phyloP scores from a whole-genome alignment of 2,113 vertebrate genomes.

The Eudorcas thomsonii region DNA sequence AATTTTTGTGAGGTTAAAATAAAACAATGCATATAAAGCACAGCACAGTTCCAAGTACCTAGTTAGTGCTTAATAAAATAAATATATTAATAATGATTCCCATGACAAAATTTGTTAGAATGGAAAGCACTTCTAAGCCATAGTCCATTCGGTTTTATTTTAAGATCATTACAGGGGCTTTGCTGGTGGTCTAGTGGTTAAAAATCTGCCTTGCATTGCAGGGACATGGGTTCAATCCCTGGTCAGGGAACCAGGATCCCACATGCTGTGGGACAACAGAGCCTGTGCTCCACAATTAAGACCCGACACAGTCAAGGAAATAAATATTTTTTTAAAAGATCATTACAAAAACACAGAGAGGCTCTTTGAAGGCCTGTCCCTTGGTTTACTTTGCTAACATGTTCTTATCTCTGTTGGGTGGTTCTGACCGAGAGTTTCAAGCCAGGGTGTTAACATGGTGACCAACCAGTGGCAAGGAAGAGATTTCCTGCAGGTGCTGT shows the following conservation, averaged over 20 bases:
- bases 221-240: background rate
- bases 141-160: background rate
- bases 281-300: background rate
- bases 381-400: background rate
- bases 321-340: background rate
- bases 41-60: background rate
- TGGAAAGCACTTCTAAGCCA: background rate
- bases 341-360: background rate
- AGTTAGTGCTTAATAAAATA: background rate
- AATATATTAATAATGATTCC: background rate
- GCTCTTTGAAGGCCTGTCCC: background rate
- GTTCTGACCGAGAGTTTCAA: background rate
- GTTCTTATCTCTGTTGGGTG: background rate
- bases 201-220: background rate
- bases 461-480: background rate
- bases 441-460: background rate
- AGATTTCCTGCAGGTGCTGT: background rate
- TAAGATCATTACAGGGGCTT: background rate
- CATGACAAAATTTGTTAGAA: background rate
- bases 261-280: background rate
- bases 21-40: background rate
- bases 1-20: background rate
- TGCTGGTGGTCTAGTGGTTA: background rate
- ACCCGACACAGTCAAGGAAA: background rate
- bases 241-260: background rate